Conservation (phyloP, 1,140 invertebrate species). For the Leptinotarsa defecta region DNA sequence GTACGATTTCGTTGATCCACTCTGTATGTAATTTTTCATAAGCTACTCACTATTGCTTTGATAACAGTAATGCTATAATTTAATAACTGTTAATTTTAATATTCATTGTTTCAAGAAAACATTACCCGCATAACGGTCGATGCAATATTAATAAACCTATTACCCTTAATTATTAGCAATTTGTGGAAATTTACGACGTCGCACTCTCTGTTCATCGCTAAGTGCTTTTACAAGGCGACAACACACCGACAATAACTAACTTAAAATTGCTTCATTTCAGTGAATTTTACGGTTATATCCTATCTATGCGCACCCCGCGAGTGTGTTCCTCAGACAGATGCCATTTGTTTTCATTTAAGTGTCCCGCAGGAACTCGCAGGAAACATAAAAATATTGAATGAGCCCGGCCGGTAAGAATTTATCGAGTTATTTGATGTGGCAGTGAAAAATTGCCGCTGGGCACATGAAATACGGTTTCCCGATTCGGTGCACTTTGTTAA, state of each 20-base stretch:
- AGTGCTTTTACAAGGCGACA: constrained; percentile 25
- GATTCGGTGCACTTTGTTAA: constrained; percentile 26
- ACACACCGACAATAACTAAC: constrained; percentile 10
- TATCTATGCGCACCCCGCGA: constrained; percentile 7
- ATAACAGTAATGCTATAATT: no score
- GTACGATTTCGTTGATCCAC: no score
- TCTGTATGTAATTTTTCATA: no score
- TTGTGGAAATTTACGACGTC: constrained; percentile 12
- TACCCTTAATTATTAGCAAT: constrained; percentile 17
- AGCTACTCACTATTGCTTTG: no score
- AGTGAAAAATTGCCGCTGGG: constrained; percentile 19
- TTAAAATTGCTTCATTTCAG: constrained; percentile 1
- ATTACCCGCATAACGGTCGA: constrained; percentile 7
- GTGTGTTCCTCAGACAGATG: constrained; percentile 16
- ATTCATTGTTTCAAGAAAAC: constrained; percentile 2
- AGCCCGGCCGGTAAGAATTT: constrained; percentile 12
- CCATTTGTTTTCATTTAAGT: constrained; percentile 28
- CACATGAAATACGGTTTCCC: constrained; percentile 26
- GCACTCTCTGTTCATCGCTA: constrained; percentile 4
- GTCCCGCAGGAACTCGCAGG: constrained; percentile 26
- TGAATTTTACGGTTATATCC: neutral
- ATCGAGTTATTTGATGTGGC: constrained; percentile 21
- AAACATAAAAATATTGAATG: constrained; percentile 27
- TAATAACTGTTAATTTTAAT: neutral
- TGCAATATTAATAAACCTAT: constrained; percentile 23